Conservation (phyloP, 2,888 invertebrate species). For the Lissonota sp. region DNA sequence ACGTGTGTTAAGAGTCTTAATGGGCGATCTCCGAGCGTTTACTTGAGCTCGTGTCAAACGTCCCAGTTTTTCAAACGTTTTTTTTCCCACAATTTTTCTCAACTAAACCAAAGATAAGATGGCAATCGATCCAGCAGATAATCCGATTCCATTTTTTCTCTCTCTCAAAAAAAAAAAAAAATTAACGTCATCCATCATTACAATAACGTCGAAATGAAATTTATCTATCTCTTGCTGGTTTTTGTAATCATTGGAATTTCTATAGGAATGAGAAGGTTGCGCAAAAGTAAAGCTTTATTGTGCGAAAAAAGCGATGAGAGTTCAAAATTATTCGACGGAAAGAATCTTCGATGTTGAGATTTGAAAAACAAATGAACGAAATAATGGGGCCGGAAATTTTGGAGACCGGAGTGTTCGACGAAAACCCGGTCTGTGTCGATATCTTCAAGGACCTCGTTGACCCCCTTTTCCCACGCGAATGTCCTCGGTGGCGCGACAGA, state of each 20-base stretch:
- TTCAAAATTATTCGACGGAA: no score
- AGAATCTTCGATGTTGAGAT: no score
- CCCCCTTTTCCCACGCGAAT: slow-evolving; percentile 73
- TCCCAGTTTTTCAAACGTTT: slow-evolving; percentile 60
- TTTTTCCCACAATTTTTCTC: slow-evolving; percentile 66
- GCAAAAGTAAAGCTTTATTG: no score
- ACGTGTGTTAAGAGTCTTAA: slow-evolving; percentile 77
- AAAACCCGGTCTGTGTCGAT: slow-evolving; percentile 75
- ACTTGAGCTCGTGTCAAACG: slow-evolving; percentile 43
- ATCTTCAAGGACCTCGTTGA: slow-evolving; percentile 81
- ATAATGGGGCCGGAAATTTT: no score
- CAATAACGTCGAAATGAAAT: no score
- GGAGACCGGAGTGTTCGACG: background rate
- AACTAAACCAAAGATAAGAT: slow-evolving; percentile 32
- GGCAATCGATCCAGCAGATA: slow-evolving; percentile 22
- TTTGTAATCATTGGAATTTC: no score
- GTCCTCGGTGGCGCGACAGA: slow-evolving; percentile 50
- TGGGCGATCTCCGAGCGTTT: slow-evolving; percentile 65
- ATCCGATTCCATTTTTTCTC: slow-evolving; percentile 11
- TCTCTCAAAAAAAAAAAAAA: no score
- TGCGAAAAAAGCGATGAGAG: no score
- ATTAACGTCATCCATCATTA: no score
- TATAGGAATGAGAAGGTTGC: no score
- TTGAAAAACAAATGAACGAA: no score
- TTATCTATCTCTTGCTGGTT: no score